Conservation (phyloP, 1,140 invertebrate species). For the Hypothenemus hampei region DNA sequence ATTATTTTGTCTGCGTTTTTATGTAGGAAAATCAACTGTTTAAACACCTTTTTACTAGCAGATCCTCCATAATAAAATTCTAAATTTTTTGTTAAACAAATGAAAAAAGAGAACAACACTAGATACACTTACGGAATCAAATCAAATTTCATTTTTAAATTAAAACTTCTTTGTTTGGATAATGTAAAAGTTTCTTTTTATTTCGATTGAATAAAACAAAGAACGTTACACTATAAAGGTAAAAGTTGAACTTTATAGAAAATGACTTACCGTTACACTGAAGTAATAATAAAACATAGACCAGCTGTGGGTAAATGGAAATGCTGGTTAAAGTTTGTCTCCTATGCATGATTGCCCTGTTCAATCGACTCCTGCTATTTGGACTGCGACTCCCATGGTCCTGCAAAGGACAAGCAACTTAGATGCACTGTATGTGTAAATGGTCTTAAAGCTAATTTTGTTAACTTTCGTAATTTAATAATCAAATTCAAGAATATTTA, state of each 20-base stretch:
- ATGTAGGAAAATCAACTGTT: too few species aligned
- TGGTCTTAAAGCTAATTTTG: too few species aligned
- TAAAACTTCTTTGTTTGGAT: too few species aligned
- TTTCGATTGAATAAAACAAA: slow-evolving; percentile 1
- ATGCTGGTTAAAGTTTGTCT: slow-evolving; percentile 27
- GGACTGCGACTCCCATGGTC: slow-evolving; percentile 35
- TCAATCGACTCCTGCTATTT: slow-evolving; percentile 38
- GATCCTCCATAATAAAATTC: too few species aligned
- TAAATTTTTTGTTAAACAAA: too few species aligned
- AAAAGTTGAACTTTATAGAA: slow-evolving; percentile 28
- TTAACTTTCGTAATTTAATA: too few species aligned
- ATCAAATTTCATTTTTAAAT: too few species aligned
- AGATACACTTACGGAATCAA: too few species aligned
- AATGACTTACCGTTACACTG: slow-evolving; percentile 28
- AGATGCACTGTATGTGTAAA: slow-evolving; percentile 6
- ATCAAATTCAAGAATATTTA: too few species aligned
- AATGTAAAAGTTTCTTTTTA: slow-evolving; percentile 22
- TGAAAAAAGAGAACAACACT: too few species aligned
- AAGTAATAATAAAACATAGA: slow-evolving; percentile 33
- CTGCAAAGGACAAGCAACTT: slow-evolving; percentile 36
- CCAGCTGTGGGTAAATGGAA: slow-evolving; percentile 28
- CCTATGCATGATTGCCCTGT: slow-evolving; percentile 35
- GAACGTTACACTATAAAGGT: slow-evolving; percentile 14
- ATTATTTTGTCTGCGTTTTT: too few species aligned
- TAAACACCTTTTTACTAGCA: too few species aligned